Percentiles rank a stretch among this genome's conserved stretches.
Conservation (phyloP, 2,888 invertebrate species). For the Drosophila putrida region DNA sequence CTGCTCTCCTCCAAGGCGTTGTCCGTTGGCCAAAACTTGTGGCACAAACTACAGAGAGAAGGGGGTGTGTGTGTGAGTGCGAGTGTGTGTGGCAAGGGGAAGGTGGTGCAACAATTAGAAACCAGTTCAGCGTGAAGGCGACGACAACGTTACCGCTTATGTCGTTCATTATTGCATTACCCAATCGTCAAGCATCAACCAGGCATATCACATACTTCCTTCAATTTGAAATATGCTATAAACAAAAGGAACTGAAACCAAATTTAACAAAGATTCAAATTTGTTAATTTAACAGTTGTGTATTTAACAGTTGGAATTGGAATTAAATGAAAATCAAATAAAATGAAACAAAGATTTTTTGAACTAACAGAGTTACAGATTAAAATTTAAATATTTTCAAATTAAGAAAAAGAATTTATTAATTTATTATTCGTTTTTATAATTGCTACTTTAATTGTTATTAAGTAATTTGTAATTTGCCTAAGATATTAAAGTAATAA, state of each 20-base stretch:
- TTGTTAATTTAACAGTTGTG: too few relatives aligned
- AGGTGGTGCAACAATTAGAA: slow-evolving; percentile 64
- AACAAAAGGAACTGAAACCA: neutral
- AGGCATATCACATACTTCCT: slow-evolving; percentile 1
- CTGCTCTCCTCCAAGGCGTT: slow-evolving; percentile 11
- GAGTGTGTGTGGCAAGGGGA: neutral
- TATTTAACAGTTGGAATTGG: too few relatives aligned
- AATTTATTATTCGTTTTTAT: too few relatives aligned
- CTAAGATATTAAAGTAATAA: too few relatives aligned
- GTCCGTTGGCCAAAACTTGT: slow-evolving; percentile 14
- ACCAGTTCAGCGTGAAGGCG: slow-evolving; percentile 66
- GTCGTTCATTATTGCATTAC: slow-evolving; percentile 44
- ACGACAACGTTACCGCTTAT: slow-evolving; percentile 55
- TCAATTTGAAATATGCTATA: neutral
- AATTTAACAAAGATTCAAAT: neutral
- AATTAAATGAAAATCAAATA: too few relatives aligned
- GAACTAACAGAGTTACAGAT: too few relatives aligned
- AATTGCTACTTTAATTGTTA: too few relatives aligned
- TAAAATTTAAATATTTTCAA: too few relatives aligned
- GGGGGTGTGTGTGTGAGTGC: too few relatives aligned
- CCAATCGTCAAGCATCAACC: neutral
- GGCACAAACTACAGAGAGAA: neutral
- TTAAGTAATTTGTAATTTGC: too few relatives aligned
- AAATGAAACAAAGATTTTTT: too few relatives aligned
- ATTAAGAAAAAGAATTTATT: too few relatives aligned